A percentile compares a stretch with the other conserved stretches of the same genome.
phyloP scores from a whole-genome alignment of 2,113 vertebrate genomes.

The Chaetops frenatus region DNA sequence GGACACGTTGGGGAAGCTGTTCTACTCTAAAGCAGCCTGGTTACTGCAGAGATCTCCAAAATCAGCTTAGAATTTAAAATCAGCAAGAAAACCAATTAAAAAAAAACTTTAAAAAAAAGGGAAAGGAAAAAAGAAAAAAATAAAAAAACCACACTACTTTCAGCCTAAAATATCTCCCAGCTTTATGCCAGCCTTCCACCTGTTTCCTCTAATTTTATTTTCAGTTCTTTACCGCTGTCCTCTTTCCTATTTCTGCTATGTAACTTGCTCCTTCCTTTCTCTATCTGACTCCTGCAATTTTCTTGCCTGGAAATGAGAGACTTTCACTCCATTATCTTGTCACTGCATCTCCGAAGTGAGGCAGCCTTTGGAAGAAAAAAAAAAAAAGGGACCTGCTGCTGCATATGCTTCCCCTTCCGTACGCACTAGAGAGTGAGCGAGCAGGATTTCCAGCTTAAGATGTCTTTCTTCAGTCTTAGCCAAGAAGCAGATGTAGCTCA shows the following conservation, averaged over 20 bases:
- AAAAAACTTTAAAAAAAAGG: not conserved
- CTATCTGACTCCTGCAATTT: conserved; percentile 36
- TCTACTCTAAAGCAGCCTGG: not conserved
- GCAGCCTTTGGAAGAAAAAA: not conserved
- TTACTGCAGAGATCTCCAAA: not conserved
- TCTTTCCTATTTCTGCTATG: conserved; percentile 24
- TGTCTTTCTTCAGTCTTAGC: conserved; percentile 62
- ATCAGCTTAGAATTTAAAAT: not conserved
- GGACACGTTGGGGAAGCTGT: conserved; percentile 34
- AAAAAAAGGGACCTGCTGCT: not conserved
- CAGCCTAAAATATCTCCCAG: not conserved
- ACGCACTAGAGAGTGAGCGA: conserved; percentile 4
- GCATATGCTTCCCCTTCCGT: conserved; percentile 37
- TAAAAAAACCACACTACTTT: not conserved
- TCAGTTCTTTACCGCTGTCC: conserved; percentile 23
- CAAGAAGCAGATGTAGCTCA: conserved; percentile 80
- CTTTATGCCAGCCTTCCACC: conserved; percentile 32
- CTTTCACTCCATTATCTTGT: conserved; percentile 70
- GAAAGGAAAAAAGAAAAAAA: not conserved
- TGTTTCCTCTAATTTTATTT: conserved; percentile 41
- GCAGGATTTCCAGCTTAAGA: conserved; percentile 68
- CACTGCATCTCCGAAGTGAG: conserved; percentile 58
- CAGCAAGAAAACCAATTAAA: not conserved
- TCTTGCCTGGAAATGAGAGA: conserved; percentile 34
- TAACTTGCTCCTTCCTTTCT: conserved; percentile 37